These are phyloP conservation scores for Spodoptera picta DNA, from an alignment of 2,888 invertebrate genomes.

Conservation along the genomic window DNA sequence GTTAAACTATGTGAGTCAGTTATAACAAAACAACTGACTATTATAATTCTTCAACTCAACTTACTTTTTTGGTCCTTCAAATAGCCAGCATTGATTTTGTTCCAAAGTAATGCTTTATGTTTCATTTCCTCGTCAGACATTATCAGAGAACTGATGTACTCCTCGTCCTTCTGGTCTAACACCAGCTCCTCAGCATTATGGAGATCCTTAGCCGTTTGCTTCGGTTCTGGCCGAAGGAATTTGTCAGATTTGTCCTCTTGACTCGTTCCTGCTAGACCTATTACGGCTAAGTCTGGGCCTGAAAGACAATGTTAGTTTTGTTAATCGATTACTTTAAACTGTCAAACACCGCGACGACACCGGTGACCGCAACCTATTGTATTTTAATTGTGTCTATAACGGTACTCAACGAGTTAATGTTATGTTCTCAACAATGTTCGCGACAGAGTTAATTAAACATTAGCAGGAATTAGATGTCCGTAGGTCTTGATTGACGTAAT, in stretches of 20 bases:
- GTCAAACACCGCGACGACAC: no score
- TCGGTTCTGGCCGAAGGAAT: constrained; percentile 78
- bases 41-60: constrained; percentile 47
- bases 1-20: no score
- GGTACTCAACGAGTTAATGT: no score
- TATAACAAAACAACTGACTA: no score
- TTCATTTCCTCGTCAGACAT: constrained; percentile 92
- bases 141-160: constrained; percentile 96
- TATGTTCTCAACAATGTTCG: no score
- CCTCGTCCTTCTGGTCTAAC: constrained; percentile 94
- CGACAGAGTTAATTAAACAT: no score
- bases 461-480: no score
- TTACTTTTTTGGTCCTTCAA: constrained; percentile 94
- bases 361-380: no score
- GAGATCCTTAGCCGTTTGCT: constrained; percentile 70
- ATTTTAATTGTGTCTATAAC: no score
- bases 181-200: constrained; percentile 88
- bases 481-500: no score
- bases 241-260: constrained; percentile 74
- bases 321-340: no score
- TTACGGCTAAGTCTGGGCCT: constrained; percentile 93
- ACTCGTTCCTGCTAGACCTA: constrained; percentile 90
- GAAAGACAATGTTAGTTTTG: constrained; percentile 29
- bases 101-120: constrained; percentile 96
- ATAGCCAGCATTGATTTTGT: constrained; percentile 95